Conservation (phyloP, 2,888 invertebrate species). For the Drosophila mimetica region DNA sequence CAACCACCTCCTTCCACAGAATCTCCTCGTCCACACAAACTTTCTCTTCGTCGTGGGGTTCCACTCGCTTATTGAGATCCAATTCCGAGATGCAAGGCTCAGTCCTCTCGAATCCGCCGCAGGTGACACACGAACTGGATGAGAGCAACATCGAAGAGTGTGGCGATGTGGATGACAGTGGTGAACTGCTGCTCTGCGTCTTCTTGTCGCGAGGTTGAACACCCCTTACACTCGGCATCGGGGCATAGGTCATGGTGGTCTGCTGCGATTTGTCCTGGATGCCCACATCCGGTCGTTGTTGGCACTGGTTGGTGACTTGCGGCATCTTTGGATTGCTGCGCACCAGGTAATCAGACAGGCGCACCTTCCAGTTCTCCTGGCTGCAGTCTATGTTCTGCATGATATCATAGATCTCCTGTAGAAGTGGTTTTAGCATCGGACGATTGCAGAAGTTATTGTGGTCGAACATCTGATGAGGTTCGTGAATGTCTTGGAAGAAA, state of each 20-base stretch:
- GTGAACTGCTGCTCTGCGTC: slow-evolving; percentile 32
- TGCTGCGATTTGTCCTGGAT: slow-evolving; percentile 68
- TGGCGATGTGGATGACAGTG: slow-evolving; percentile 48
- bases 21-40: slow-evolving; percentile 65
- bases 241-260: slow-evolving; percentile 52
- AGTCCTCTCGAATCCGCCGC: slow-evolving; percentile 61
- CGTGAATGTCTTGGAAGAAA: slow-evolving; percentile 88
- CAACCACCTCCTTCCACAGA: slow-evolving; percentile 65
- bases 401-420: slow-evolving; percentile 68
- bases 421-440: slow-evolving; percentile 61
- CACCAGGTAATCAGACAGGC: slow-evolving; percentile 68
- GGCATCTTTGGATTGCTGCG: slow-evolving; percentile 67
- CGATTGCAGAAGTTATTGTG: slow-evolving; percentile 58
- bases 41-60: slow-evolving; percentile 53
- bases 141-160: slow-evolving; percentile 70
- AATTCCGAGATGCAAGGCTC: slow-evolving; percentile 56
- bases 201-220: slow-evolving; percentile 28
- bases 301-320: slow-evolving; percentile 68
- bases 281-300: slow-evolving; percentile 34
- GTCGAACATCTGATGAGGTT: slow-evolving; percentile 87
- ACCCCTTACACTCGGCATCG: slow-evolving; percentile 23
- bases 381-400: slow-evolving; percentile 57
- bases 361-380: slow-evolving; percentile 68
- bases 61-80: slow-evolving; percentile 59
- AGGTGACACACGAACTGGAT: slow-evolving; percentile 70